These are phyloP conservation scores for Henricia sp. DNA, from an alignment of 53 echinoderm and acorn worm genomes.

Conservation along the genomic window DNA sequence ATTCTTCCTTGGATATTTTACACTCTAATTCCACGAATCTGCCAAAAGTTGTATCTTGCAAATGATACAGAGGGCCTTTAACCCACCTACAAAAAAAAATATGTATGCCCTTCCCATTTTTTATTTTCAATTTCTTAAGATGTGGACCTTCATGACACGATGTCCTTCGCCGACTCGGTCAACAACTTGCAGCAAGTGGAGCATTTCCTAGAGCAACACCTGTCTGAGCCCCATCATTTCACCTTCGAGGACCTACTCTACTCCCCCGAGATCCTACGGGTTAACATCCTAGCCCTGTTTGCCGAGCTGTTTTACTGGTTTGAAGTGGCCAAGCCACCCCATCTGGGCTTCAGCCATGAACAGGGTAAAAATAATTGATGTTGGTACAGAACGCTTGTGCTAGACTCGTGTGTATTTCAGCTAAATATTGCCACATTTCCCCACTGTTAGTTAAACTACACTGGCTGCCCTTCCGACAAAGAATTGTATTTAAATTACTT, in stretches of 20 bases:
- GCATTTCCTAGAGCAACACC: conserved; percentile 71
- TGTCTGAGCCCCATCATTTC: conserved; percentile 73
- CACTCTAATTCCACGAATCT: too few relatives aligned
- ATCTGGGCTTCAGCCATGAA: conserved; percentile 59
- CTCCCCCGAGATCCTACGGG: conserved; percentile 72
- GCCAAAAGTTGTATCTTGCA: too few relatives aligned
- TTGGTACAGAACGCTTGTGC: too few relatives aligned
- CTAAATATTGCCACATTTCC: too few relatives aligned
- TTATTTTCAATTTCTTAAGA: conserved; percentile 53
- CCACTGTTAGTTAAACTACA: not conserved
- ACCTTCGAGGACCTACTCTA: conserved; percentile 90
- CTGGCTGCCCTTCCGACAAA: not conserved
- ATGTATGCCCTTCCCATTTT: too few relatives aligned
- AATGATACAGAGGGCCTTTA: too few relatives aligned
- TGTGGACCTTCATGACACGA: conserved; percentile 77
- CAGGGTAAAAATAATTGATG: conserved; percentile 19
- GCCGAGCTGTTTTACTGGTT: conserved; percentile 82
- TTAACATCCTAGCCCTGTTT: conserved; percentile 82
- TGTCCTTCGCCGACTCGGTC: conserved; percentile 96
- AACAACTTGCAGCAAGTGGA: conserved; percentile 88
- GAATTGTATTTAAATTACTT: too few relatives aligned
- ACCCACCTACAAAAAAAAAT: too few relatives aligned
- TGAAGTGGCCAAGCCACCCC: conserved; percentile 79
- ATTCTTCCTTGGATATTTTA: too few relatives aligned
- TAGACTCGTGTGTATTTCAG: too few relatives aligned